Evolutionary conservation across 2,113 vertebrate species (phyloP), one percentile per base, ranked within the genome.

Genomic region (Cairina moschata): DNA sequence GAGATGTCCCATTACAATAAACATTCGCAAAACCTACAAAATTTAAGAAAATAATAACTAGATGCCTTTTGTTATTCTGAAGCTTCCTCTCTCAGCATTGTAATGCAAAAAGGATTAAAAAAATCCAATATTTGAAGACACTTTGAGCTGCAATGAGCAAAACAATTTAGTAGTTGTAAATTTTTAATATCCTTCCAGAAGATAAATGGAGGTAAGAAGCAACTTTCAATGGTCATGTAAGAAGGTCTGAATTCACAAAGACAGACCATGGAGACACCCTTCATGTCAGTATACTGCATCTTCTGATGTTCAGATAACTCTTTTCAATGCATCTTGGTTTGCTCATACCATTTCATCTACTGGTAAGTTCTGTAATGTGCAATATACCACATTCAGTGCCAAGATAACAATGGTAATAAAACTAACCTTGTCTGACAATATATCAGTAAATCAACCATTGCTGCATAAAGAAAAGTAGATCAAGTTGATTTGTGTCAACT

Each of bases 381-480:
- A 86, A 55, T 74, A 79, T 28, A 36, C 8, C 8, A 17, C 15
- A 14, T 46, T 77, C 26, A 17, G 55, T 89, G 55, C 56, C 90
- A 95, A 92, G 96, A 90, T 60, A 95, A 56, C 63, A 95, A 54
- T 26, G 38, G 60, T 59, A 92, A 63, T 73, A 48, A 83, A 83
- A 62, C 2, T 11, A 63, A 79, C 4, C 4, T 44, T 60, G 83
- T 9, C 12, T 63, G 54, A 83, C 91, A 90, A 74, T 8, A n/a
- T 9, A 50, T 50, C 31, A 48, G 26, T 26, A 67, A 50, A 72
- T 78, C 32, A 78, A 52, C 29, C 32, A 10, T 13, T 67, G 25
- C 13, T 77, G 7, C 13, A 38, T 78, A 83, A 71, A 7, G 15
- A 48, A 69, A 32, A 90, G n/a, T 8, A 88, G 36, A 67, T 8